Evolutionary conservation across 1,140 invertebrate species (phyloP).

Genomic region (Sitophilus oryzae): DNA sequence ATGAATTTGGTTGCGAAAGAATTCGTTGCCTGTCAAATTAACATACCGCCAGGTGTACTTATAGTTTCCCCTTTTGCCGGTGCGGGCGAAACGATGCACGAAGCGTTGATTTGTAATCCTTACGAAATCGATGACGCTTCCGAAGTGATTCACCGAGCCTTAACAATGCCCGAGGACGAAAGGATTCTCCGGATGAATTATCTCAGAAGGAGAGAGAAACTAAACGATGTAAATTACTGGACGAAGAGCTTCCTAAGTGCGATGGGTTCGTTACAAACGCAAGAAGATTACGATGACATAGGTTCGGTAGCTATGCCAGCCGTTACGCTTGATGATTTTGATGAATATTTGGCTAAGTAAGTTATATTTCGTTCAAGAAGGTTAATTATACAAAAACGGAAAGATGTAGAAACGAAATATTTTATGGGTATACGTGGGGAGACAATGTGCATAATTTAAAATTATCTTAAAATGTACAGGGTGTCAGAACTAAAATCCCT

Average conservation of each 20-base stretch:
- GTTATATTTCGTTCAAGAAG: too few species aligned
- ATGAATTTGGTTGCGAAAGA: conserved; percentile 94
- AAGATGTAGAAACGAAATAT: too few species aligned
- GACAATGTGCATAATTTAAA: too few species aligned
- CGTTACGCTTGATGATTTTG: conserved; percentile 80
- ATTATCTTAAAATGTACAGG: too few species aligned
- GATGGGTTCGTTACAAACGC: conserved; percentile 63
- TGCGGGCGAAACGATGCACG: conserved; percentile 87
- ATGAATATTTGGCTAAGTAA: conserved; percentile 77
- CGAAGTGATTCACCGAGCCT: conserved; percentile 72
- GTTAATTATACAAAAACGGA: too few species aligned
- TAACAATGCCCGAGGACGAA: conserved; percentile 88
- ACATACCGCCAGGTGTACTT: conserved; percentile 77
- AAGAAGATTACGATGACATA: conserved; percentile 72
- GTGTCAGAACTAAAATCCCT: too few species aligned
- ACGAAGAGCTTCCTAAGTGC: conserved; percentile 81
- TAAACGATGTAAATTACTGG: conserved; percentile 84
- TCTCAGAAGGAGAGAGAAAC: conserved; percentile 69
- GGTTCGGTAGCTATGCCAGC: conserved; percentile 77
- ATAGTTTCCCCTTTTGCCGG: conserved; percentile 88
- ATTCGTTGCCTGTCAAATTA: conserved; percentile 88
- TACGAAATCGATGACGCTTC: conserved; percentile 84
- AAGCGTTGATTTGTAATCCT: conserved; percentile 78
- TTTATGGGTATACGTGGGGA: too few species aligned
- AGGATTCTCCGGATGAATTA: conserved; percentile 80